These are phyloP conservation scores for Castor canadensis DNA, from an alignment of 2,113 vertebrate genomes.

Conservation along the genomic window DNA sequence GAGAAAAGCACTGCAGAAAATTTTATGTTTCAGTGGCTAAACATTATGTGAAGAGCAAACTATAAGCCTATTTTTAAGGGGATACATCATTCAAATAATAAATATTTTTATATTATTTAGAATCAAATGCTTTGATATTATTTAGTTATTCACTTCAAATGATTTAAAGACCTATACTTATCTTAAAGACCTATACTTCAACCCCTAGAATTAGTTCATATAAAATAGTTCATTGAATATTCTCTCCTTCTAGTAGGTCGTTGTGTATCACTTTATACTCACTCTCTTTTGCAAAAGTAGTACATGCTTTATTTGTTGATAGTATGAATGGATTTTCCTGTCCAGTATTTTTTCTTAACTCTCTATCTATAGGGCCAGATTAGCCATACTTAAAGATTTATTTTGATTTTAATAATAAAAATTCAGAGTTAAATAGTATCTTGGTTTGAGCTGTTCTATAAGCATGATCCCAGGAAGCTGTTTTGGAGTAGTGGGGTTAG, in stretches of 20 bases:
- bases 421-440: neutral
- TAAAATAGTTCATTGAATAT: neutral
- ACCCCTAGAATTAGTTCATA: neutral
- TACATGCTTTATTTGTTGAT: neutral
- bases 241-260: neutral
- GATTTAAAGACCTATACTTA: neutral
- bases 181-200: neutral
- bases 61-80: neutral
- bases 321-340: neutral
- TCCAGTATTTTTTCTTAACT: neutral
- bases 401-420: conserved; percentile 5
- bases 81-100: neutral
- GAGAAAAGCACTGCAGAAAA: neutral
- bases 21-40: neutral
- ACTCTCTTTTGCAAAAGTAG: neutral
- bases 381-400: neutral
- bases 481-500: neutral
- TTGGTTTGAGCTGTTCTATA: neutral
- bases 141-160: neutral
- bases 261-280: neutral
- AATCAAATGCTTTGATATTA: neutral
- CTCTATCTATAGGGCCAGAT: neutral
- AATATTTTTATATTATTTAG: neutral
- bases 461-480: neutral
- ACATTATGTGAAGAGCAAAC: neutral